These are phyloP conservation scores for Dysmachus trigonus DNA, from an alignment of 2,888 invertebrate genomes.

Conservation along the genomic window DNA sequence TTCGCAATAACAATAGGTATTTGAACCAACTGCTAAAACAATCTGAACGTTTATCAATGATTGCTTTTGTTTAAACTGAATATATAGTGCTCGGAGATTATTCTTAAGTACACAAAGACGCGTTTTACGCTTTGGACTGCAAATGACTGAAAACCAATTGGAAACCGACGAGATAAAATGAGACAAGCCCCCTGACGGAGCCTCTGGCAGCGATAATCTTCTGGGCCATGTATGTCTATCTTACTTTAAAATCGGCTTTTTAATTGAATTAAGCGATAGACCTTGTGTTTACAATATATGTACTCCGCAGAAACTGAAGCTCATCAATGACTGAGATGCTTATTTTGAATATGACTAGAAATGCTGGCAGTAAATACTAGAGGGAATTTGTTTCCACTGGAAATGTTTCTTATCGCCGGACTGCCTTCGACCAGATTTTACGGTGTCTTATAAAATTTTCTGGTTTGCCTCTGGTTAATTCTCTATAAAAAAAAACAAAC, in stretches of 20 bases:
- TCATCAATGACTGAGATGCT: not conserved
- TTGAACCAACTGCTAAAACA: not conserved
- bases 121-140: not conserved
- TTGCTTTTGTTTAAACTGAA: not conserved
- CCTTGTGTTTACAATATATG: not conserved
- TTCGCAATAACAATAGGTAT: not conserved
- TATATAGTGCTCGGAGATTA: not conserved
- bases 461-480: no score
- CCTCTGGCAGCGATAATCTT: not conserved
- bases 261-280: not conserved
- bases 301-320: not conserved
- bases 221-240: not conserved
- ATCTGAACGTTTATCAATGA: not conserved
- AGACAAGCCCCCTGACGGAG: not conserved
- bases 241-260: not conserved
- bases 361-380: not conserved
- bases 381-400: not conserved
- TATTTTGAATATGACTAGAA: not conserved
- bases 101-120: not conserved
- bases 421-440: not conserved
- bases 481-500: no score
- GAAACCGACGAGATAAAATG: not conserved
- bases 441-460: not conserved
- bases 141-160: not conserved
- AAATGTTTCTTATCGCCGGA: not conserved